phyloP scores from a whole-genome alignment of 2,797 vertebrate species.

The Jordanella pulchra region DNA sequence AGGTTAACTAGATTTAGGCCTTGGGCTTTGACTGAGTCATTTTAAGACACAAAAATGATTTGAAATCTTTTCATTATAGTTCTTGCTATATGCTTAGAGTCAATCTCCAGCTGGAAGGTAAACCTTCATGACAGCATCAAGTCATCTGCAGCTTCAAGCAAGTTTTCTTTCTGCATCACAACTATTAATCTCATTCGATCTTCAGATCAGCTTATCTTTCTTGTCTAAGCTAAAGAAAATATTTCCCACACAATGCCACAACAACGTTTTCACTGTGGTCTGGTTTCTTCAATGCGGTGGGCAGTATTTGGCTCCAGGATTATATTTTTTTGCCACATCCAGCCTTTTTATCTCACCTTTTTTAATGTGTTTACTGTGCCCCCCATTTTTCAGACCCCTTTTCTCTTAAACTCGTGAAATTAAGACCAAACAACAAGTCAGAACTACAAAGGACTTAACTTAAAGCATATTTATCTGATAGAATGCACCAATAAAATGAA shows the following conservation, averaged over 20 bases:
- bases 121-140: background rate
- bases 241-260: background rate
- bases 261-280: background rate
- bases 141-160: background rate
- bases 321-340: no score
- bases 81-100: background rate
- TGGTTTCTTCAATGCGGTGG: background rate
- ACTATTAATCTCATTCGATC: background rate
- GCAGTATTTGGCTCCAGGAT: background rate
- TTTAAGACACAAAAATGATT: no score
- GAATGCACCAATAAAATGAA: background rate
- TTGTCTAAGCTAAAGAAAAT: background rate
- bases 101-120: background rate
- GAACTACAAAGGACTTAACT: background rate
- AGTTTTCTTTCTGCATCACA: background rate
- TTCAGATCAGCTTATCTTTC: background rate
- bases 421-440: background rate
- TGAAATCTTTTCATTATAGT: no score
- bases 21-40: no score
- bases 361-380: background rate
- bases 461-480: background rate
- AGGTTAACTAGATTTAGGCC: no score
- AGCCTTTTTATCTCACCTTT: no score
- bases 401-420: background rate
- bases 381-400: background rate